Conservation (phyloP, 64 coral and sea anemone species). For the Montipora cactus region DNA sequence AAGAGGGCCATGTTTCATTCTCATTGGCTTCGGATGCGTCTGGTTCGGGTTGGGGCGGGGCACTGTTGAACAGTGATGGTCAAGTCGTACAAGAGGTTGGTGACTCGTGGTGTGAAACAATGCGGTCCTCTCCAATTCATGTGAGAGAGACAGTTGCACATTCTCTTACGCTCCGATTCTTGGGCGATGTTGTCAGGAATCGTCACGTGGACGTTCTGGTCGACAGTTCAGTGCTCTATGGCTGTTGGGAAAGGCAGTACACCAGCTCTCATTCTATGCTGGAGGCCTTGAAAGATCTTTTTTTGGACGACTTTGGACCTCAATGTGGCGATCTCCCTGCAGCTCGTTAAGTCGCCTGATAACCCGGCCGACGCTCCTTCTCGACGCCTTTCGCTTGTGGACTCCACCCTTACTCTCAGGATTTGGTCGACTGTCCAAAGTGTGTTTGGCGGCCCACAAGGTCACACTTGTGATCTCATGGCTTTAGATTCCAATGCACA, state of each 20-base stretch:
- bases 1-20: neutral
- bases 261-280: constrained; percentile 8
- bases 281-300: neutral
- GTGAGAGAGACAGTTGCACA: neutral
- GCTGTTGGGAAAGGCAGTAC: constrained; percentile 5
- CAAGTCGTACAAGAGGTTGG: neutral
- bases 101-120: neutral
- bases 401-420: neutral
- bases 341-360: neutral
- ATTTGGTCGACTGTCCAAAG: constrained; percentile 34
- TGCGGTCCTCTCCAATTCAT: neutral
- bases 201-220: neutral
- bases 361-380: constrained; percentile 4
- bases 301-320: no score
- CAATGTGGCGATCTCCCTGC: no score
- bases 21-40: constrained; percentile 5
- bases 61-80: neutral
- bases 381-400: neutral
- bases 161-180: neutral
- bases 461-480: constrained; percentile 13
- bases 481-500: no score
- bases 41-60: constrained; percentile 6
- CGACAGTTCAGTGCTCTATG: neutral
- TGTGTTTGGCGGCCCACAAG: constrained; percentile 1
- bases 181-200: no score